phyloP scores from a whole-genome alignment of 2,113 vertebrate species.

The Synchiropus splendidus region DNA sequence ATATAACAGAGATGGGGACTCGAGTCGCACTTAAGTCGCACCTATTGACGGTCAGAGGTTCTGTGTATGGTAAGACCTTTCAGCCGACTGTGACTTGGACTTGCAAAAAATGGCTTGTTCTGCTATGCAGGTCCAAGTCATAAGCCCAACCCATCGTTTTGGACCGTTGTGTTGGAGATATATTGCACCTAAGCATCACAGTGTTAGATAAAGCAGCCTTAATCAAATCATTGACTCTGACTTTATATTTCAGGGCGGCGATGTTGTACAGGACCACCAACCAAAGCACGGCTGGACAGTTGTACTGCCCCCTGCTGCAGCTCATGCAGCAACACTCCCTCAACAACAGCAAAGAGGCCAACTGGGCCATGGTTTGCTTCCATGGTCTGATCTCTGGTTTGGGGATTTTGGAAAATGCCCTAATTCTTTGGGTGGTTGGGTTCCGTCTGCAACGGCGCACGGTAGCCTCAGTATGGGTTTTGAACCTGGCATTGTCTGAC shows the following conservation, averaged over 20 bases:
- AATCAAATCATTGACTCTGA: slow-evolving; percentile 1
- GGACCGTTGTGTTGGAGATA: too few relatives aligned
- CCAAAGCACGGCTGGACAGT: background rate
- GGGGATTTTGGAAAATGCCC: slow-evolving; percentile 79
- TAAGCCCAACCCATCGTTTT: too few relatives aligned
- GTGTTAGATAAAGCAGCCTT: too few relatives aligned
- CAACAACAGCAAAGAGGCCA: slow-evolving; percentile 29
- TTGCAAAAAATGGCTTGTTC: too few relatives aligned
- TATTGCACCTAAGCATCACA: too few relatives aligned
- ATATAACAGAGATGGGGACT: too few relatives aligned
- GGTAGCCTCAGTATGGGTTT: slow-evolving; percentile 81
- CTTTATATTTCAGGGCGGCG: slow-evolving; percentile 9
- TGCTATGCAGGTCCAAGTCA: too few relatives aligned
- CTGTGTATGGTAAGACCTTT: too few relatives aligned
- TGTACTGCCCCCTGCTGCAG: slow-evolving; percentile 45
- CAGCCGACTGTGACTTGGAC: too few relatives aligned
- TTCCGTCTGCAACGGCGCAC: slow-evolving; percentile 77
- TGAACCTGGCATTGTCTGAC: slow-evolving; percentile 82
- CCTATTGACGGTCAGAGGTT: too few relatives aligned
- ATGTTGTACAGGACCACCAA: slow-evolving; percentile 18
- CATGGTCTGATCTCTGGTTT: slow-evolving; percentile 63
- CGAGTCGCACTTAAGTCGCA: too few relatives aligned
- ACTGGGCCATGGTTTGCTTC: slow-evolving; percentile 52
- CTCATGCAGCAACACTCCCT: slow-evolving; percentile 30
- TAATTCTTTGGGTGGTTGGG: slow-evolving; percentile 76